phyloP scores from a whole-genome alignment of 2,113 vertebrate species.

The Stegastes partitus region DNA sequence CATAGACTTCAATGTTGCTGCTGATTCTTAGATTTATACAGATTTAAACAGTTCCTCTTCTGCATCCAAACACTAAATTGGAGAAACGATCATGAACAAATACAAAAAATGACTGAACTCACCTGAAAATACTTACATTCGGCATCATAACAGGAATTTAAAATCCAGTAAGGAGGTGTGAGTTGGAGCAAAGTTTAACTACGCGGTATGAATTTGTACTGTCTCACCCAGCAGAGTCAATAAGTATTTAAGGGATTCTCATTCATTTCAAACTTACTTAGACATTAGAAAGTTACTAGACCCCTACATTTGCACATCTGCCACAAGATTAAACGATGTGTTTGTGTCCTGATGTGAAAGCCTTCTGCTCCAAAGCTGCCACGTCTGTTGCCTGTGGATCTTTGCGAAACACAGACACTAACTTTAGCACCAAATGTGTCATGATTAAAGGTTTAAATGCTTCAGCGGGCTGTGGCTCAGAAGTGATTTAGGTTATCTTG shows the following conservation, averaged over 20 bases:
- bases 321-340: too few relatives aligned
- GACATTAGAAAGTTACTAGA: background rate
- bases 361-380: background rate
- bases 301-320: background rate
- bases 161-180: too few relatives aligned
- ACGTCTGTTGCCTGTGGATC: background rate
- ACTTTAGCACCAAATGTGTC: background rate
- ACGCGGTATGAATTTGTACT: background rate
- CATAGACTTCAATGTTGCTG: too few relatives aligned
- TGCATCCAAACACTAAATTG: too few relatives aligned
- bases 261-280: background rate
- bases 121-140: too few relatives aligned
- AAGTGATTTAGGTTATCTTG: conserved; percentile 3
- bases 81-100: too few relatives aligned
- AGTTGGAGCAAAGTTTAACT: background rate
- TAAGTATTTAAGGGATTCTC: background rate
- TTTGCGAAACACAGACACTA: background rate
- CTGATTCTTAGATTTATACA: too few relatives aligned
- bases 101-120: too few relatives aligned
- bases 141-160: background rate
- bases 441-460: background rate
- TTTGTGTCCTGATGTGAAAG: background rate
- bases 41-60: too few relatives aligned
- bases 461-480: background rate
- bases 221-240: background rate